Conservation (phyloP, 2,797 vertebrate species). For the Megaceryle alcyon region DNA sequence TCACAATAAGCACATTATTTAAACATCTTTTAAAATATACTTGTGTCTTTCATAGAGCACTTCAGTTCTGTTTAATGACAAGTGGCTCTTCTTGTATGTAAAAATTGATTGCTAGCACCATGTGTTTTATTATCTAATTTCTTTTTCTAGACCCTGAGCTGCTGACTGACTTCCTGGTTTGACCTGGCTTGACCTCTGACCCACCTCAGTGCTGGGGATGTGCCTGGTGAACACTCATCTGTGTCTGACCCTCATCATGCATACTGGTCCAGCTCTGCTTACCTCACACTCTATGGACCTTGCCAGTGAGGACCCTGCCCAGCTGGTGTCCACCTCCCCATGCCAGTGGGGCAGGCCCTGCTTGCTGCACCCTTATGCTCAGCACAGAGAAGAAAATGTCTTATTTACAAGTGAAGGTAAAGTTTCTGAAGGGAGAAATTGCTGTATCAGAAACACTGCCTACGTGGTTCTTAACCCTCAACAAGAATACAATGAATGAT, state of each 20-base stretch:
- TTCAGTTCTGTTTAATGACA: not conserved
- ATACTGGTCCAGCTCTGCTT: not conserved
- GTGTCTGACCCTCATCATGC: not conserved
- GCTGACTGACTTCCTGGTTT: not conserved
- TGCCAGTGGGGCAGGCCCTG: rapidly evolving
- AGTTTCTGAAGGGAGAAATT: not conserved
- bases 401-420: not conserved
- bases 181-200: not conserved
- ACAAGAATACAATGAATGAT: not conserved
- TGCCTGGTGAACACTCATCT: rapidly evolving
- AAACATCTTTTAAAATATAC: not conserved
- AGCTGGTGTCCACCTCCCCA: rapidly evolving
- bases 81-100: not conserved
- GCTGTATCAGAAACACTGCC: not conserved
- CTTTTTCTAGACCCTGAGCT: not conserved
- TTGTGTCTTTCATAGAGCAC: not conserved
- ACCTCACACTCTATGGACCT: rapidly evolving
- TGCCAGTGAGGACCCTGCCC: not conserved
- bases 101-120: not conserved
- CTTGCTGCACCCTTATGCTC: not conserved
- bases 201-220: rapidly evolving
- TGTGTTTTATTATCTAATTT: not conserved
- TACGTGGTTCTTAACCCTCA: not conserved
- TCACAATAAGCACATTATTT: not conserved
- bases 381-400: not conserved